A percentile compares a stretch with the other conserved stretches of the same genome.
Evolutionary conservation across 2,888 invertebrate species (phyloP).

Genomic region (Globia sparganii): DNA sequence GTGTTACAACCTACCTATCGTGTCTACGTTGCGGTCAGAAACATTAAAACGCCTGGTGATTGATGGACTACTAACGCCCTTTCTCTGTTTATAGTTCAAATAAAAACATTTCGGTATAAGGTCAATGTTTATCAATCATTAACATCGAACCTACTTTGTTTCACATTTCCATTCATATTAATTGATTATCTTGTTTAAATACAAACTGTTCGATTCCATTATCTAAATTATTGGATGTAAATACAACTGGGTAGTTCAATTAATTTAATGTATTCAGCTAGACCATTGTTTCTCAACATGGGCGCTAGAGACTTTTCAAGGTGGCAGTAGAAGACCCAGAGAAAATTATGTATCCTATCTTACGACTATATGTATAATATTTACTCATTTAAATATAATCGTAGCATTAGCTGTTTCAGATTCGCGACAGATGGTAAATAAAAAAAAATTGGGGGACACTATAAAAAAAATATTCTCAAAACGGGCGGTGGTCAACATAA

Average conservation of each 20-base stretch:
- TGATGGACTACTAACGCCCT: constrained; percentile 30
- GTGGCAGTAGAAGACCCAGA: too few relatives aligned
- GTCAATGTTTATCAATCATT: constrained; percentile 33
- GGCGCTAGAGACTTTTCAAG: not conserved
- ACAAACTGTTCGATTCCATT: constrained; percentile 19
- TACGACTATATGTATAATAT: too few relatives aligned
- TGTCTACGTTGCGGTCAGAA: not conserved
- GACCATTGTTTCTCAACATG: not conserved
- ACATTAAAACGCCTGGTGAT: constrained; percentile 21
- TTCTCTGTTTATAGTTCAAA: constrained; percentile 27
- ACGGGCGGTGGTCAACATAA: not conserved
- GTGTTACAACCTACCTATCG: not conserved
- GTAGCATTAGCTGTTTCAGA: too few relatives aligned
- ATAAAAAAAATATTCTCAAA: not conserved
- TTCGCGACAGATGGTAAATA: not conserved
- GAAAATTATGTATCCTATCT: too few relatives aligned
- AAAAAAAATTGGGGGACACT: not conserved
- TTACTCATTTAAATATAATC: too few relatives aligned
- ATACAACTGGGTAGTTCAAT: constrained; percentile 14
- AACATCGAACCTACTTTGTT: constrained; percentile 17
- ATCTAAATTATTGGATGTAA: constrained; percentile 33
- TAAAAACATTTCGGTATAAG: constrained; percentile 29
- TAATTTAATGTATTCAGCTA: not conserved
- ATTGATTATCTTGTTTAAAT: constrained; percentile 27
- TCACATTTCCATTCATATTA: constrained; percentile 23